Evolutionary conservation across 2,113 vertebrate genomes (phyloP), one percentile per base, ranked within the genome.

Genomic region (Ammospiza caudacuta): DNA sequence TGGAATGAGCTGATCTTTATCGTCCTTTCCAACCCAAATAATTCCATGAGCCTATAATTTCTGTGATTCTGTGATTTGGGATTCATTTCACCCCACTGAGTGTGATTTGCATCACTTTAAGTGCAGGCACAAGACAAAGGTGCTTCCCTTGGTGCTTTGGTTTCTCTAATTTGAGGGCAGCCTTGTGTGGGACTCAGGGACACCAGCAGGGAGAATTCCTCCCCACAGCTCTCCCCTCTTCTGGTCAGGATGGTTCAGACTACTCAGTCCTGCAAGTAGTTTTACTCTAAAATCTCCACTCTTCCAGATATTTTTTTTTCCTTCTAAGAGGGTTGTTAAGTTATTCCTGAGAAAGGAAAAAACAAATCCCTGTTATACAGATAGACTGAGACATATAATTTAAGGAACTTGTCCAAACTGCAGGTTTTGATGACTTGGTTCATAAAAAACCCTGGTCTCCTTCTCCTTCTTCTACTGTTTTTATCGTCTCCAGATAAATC

Each of bases 401-500:
- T 44, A 68, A 83, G 22, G 12, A 58, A 31, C 15, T 25, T 59
- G 33, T 21, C 16, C 25, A 76, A 77, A 84, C 2, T 29, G 31
- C 57, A 78, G 12, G 8, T 27, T 89, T 83, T 69, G 23, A 63
- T 82, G 7, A 17, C 6, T 33, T 51, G 7, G 5, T 77, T 81
- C 16, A 27, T 77, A 39, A 69, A 90, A 79, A 55, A 1, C 1
- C 2, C 13, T 15, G 2, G 2, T 66, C 5, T 76, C 20, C 19
- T 78, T 7, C 11, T 57, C 73, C 37, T 64, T 61, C 85, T 88
- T 84, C 75, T 74, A 63, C 58, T 86, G 31, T 84, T 90, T 78
- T 96, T 89, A 86, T 79, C 11, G 5, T 73, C 89, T 95, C 82
- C 85, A 93, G 74, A 55, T 4, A 18, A 91, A 25, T 7, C 3